phyloP scores from a whole-genome alignment of 1,140 invertebrate genomes.

The Drosophila setifemur region DNA sequence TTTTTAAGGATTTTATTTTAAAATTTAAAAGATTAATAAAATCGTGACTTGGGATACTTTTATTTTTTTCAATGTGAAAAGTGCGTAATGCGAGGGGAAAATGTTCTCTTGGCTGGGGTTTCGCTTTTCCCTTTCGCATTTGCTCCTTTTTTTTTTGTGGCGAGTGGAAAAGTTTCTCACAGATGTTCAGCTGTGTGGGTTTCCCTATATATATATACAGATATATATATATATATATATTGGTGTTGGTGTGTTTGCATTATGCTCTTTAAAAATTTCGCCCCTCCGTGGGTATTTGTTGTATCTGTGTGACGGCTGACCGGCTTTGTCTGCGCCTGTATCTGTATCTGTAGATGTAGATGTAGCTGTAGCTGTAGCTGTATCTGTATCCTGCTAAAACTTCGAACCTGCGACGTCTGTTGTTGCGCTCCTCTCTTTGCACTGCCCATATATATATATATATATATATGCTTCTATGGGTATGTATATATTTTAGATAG shows the following conservation, averaged over 20 bases:
- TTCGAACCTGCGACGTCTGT: constrained; percentile 1
- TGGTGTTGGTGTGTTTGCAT: not conserved
- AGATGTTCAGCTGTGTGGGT: not conserved
- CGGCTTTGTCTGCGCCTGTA: constrained; percentile 21
- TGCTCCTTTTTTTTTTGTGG: not conserved
- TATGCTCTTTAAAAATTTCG: not conserved
- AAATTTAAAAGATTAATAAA: not conserved
- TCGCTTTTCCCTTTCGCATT: not conserved
- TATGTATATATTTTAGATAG: constrained; percentile 12
- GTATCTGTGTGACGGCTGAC: constrained; percentile 34
- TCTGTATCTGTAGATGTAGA: constrained; percentile 3
- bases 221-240: not conserved
- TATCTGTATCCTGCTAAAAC: constrained; percentile 1
- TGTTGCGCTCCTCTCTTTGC: not conserved
- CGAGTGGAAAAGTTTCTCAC: constrained; percentile 10
- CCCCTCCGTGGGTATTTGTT: not conserved
- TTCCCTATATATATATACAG: not conserved
- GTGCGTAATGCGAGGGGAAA: not conserved
- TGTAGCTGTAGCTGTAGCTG: not conserved
- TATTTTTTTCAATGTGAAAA: not conserved
- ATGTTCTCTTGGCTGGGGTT: not conserved
- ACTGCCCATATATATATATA: not conserved
- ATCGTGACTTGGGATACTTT: no score
- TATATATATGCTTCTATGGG: not conserved
- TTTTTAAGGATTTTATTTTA: not conserved